Evolutionary conservation across 30 jellyfish, hydroid and myxozoan genomes (phyloP), one percentile per base, ranked within the genome.

Genomic region (Aurelia sp.): DNA sequence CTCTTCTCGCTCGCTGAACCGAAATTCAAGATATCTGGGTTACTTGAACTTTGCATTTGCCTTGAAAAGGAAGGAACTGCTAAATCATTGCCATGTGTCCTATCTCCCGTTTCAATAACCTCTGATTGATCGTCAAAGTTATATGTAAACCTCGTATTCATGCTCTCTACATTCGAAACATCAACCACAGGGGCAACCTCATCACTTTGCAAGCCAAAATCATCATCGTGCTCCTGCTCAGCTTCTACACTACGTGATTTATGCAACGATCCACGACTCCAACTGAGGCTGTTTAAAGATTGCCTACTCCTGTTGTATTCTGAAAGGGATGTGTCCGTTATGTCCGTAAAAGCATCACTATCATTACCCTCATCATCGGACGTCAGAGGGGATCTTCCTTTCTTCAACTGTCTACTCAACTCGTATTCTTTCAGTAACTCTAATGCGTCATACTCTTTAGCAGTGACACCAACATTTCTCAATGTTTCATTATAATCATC

Each of bases 351-450:
- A 5, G 89, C 96, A 78, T 88, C 96, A 35, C 96, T 88, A 47
- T 64, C 88, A n/a, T 84, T 84, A n/a, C 93, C 93, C 50, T 88
- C 96, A 44, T 78, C 96, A 20, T 88, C 96, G 55, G 96, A 88
- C 60, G 91, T 78, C 50, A 67, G 13, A 5, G 89, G 91, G 24
- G 90, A 78, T 61, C 51, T 74, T 55, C 91, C 89, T 55, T 51
- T 88, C 51, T 73, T 68, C 76, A 78, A 50, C 70, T 67, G 91
- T 35, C 91, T 53, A 41, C 69, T 58, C 58, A 21, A 10, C 59
- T 78, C 91, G 51, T 88, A 88, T 61, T 88, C 90, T 61, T 64
- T 72, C 61, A 88, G 72, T 9, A 88, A 72, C 33, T 58, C 82
- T 4, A 84, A 61, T 33, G 92, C 85, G 27, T 82, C 86, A 1